Evolutionary conservation across 2,888 invertebrate genomes (phyloP).

Genomic region (Epistrophe eligans): DNA sequence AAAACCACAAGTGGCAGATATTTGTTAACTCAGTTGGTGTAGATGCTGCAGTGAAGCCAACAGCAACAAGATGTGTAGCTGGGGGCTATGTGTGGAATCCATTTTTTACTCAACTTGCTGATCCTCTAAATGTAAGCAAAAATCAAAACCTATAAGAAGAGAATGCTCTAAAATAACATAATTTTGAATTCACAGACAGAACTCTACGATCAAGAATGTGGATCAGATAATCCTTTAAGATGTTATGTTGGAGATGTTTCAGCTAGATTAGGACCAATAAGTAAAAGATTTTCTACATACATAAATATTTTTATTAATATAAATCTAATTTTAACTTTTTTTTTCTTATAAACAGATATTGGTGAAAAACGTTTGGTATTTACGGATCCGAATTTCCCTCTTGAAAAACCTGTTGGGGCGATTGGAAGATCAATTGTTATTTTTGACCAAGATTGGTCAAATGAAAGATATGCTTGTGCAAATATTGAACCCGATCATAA

Average conservation of each 20-base stretch:
- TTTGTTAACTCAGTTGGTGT: slow-evolving; percentile 96
- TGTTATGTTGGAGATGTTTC: slow-evolving; percentile 97
- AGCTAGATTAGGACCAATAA: slow-evolving; percentile 92
- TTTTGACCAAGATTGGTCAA: slow-evolving; percentile 89
- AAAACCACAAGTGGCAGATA: slow-evolving; percentile 94
- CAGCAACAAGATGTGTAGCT: slow-evolving; percentile 93
- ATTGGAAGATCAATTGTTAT: slow-evolving; percentile 94
- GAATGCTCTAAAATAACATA: background rate
- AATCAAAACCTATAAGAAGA: background rate
- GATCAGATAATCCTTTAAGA: slow-evolving; percentile 92
- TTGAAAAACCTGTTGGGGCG: slow-evolving; percentile 91
- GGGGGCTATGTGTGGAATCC: slow-evolving; percentile 97
- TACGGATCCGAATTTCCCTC: slow-evolving; percentile 94
- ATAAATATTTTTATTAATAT: too few species aligned
- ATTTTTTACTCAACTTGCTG: slow-evolving; percentile 94
- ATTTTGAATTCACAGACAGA: slow-evolving; percentile 86
- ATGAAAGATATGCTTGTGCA: slow-evolving; percentile 93
- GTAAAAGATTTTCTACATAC: slow-evolving; percentile 80
- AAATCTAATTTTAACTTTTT: background rate
- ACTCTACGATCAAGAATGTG: slow-evolving; percentile 94
- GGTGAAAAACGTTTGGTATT: slow-evolving; percentile 91
- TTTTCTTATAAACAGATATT: slow-evolving; percentile 85
- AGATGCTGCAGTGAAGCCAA: slow-evolving; percentile 93
- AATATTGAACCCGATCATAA: slow-evolving; percentile 96
- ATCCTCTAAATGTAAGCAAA: slow-evolving; percentile 91